Conservation (phyloP, 2,113 vertebrate genomes). For the Rhagologus leucostigma region DNA sequence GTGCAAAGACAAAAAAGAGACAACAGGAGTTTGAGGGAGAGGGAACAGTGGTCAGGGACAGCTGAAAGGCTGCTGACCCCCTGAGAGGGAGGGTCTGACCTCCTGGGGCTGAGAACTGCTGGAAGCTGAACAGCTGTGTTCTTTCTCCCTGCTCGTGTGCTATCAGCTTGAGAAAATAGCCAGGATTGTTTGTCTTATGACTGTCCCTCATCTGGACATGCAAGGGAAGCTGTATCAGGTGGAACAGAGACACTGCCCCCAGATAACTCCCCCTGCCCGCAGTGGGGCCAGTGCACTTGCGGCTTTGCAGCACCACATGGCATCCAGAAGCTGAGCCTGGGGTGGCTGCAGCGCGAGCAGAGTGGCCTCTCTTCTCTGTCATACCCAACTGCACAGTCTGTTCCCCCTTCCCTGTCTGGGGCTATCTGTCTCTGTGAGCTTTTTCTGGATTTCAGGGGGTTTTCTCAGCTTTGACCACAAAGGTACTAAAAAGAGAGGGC, state of each 20-base stretch:
- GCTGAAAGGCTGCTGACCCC: not conserved
- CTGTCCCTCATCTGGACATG: not conserved
- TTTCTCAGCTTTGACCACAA: not conserved
- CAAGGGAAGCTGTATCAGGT: not conserved
- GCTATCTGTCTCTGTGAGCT: not conserved
- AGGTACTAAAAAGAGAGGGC: not conserved
- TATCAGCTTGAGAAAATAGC: conserved; percentile 24
- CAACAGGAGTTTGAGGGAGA: not conserved
- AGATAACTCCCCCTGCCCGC: not conserved
- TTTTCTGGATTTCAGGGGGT: not conserved
- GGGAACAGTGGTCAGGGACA: not conserved
- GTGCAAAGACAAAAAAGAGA: not conserved
- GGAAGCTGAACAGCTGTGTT: not conserved
- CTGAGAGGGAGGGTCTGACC: not conserved
- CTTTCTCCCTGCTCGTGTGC: not conserved
- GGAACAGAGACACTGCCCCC: not conserved
- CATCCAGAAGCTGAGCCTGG: not conserved
- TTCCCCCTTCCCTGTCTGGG: not conserved
- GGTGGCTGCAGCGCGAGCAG: not conserved
- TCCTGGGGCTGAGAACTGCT: not conserved
- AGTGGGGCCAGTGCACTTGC: not conserved
- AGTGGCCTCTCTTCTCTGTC: not conserved
- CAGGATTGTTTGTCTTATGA: not conserved
- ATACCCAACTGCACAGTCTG: not conserved
- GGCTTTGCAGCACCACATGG: not conserved